A percentile compares a stretch with the other conserved stretches of the same genome.
Evolutionary conservation across 2,797 vertebrate species (phyloP).

Genomic region (Artibeus lituratus): DNA sequence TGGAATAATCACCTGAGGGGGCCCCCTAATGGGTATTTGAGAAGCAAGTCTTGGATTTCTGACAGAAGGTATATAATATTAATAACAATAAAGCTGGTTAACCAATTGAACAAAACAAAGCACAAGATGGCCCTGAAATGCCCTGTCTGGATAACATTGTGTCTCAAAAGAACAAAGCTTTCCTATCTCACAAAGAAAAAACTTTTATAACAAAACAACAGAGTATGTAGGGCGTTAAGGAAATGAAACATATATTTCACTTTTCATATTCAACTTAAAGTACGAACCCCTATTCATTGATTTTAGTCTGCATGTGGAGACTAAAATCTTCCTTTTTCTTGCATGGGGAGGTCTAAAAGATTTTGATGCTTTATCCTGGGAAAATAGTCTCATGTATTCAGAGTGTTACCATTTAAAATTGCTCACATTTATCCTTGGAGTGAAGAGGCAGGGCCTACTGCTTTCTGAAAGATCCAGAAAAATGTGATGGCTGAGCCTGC

Average conservation of each 20-base stretch:
- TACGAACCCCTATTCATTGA: neutral
- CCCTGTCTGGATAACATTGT: neutral
- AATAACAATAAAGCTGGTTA: neutral
- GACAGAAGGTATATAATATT: neutral
- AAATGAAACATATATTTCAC: neutral
- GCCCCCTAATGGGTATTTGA: neutral
- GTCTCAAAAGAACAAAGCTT: neutral
- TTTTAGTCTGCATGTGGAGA: neutral
- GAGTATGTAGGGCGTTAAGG: neutral
- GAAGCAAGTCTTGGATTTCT: constrained; percentile 32
- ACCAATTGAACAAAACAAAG: neutral
- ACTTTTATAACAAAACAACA: neutral
- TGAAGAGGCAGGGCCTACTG: neutral
- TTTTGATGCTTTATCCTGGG: neutral
- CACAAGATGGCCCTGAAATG: neutral
- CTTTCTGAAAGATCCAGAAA: neutral
- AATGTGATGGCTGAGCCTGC: neutral
- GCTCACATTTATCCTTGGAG: neutral
- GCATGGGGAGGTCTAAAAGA: neutral
- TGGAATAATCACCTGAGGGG: neutral
- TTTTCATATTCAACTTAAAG: neutral
- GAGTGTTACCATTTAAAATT: neutral
- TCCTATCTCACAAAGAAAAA: neutral
- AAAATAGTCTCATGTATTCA: neutral
- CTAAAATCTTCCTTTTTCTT: neutral